These are phyloP conservation scores for Pentamera pediparva DNA, from an alignment of 53 echinoderm and acorn worm genomes.

Conservation along the genomic window DNA sequence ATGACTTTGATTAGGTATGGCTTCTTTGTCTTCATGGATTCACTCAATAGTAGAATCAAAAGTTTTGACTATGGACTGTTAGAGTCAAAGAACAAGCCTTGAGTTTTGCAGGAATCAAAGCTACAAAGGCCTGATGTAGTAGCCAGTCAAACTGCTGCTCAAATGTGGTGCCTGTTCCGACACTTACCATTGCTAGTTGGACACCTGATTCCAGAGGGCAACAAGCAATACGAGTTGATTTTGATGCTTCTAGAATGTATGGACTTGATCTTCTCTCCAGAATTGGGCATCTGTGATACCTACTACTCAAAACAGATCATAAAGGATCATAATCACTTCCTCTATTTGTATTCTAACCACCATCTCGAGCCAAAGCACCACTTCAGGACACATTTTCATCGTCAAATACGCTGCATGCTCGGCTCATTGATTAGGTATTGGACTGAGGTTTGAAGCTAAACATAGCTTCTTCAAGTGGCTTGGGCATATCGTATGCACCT, in stretches of 20 bases:
- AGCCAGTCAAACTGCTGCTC: slow-evolving; percentile 8
- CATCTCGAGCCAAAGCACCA: slow-evolving; percentile 27
- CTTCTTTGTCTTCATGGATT: background rate
- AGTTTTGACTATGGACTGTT: slow-evolving; percentile 27
- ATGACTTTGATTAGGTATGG: background rate
- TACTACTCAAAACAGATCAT: slow-evolving; percentile 12
- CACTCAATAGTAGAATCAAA: background rate
- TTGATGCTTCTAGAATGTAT: slow-evolving; percentile 27
- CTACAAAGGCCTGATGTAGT: slow-evolving; percentile 9
- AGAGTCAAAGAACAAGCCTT: slow-evolving; percentile 29
- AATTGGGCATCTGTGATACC: background rate
- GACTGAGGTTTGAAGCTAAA: slow-evolving; percentile 35
- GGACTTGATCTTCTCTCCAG: slow-evolving; percentile 20
- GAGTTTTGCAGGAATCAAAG: background rate
- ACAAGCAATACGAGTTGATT: slow-evolving; percentile 13
- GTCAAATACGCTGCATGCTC: background rate
- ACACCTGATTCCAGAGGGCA: slow-evolving; percentile 8
- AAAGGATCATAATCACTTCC: slow-evolving; percentile 24
- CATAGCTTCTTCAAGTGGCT: slow-evolving; percentile 12
- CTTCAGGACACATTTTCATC: slow-evolving; percentile 22
- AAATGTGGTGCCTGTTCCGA: slow-evolving; percentile 33
- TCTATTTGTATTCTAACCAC: slow-evolving; percentile 1
- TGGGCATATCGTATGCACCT: slow-evolving; percentile 23
- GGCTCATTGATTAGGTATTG: slow-evolving; percentile 29
- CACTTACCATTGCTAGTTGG: slow-evolving; percentile 2